These are phyloP conservation scores for Phallusia fumigata DNA, from an alignment of 23 tunicate species.

Conservation along the genomic window DNA sequence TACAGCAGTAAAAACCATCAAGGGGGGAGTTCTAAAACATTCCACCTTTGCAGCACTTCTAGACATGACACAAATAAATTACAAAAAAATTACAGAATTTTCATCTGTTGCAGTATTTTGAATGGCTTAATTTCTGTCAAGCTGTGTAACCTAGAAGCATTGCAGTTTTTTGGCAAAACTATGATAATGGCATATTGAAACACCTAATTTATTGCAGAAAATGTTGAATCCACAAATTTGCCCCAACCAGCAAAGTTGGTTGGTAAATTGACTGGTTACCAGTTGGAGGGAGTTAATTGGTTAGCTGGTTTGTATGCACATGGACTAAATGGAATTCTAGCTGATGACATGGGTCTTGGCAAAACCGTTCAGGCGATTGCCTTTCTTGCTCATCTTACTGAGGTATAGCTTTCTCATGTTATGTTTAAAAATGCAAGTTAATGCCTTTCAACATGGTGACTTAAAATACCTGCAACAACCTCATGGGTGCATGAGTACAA, in stretches of 20 bases:
- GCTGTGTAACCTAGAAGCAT: no score
- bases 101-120: no score
- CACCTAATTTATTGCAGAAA: neutral
- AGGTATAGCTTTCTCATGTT: constrained; percentile 11
- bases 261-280: constrained; percentile 66
- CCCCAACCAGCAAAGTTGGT: constrained; percentile 51
- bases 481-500: no score
- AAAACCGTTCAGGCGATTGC: constrained; percentile 89
- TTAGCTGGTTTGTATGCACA: constrained; percentile 55
- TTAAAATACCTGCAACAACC: no score
- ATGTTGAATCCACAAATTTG: neutral
- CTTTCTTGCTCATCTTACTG: constrained; percentile 65
- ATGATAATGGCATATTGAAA: neutral
- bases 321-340: constrained; percentile 76
- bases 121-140: no score
- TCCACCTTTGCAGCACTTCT: no score
- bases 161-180: neutral
- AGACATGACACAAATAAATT: no score
- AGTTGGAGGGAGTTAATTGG: constrained; percentile 71
- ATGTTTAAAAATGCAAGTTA: no score
- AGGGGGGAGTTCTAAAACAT: no score
- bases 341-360: constrained; percentile 93
- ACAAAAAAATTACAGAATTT: no score
- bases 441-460: no score
- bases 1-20: no score